Evolutionary conservation across 2,797 vertebrate genomes (phyloP), one percentile per base, ranked within the genome.

Genomic region (Esox lucius): DNA sequence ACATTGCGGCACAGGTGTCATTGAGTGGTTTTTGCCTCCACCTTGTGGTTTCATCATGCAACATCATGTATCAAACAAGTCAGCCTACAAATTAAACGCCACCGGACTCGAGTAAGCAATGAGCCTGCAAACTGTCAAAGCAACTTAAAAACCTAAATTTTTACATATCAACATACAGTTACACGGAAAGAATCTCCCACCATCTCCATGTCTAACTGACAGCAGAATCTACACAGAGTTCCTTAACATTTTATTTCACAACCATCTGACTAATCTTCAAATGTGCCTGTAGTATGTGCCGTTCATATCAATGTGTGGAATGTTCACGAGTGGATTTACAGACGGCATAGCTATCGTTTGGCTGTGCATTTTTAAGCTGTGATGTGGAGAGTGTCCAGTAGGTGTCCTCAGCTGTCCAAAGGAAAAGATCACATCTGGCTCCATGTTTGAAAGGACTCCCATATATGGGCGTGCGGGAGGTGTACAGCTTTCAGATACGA

Each of bases 21-120:
- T 59, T 56, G 5, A 48, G n/a, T 71, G 73, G 86, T 90, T 85
- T 91, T 56, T 93, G 89, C 76, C 88, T 71, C 91, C 91, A 85
- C 76, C 91, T 81, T 83, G 87, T 92, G 91, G 90, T 68, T 16
- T 8, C 33, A 11, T 11, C 15, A 42, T 8, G 1, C 7, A 64
- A n/a, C 53, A 59, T 9, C 53, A 8, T 65, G 62, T 28, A 73
- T 68, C 39, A 15, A 49, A 17, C 51, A 53, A 53, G 39, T 53
- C 51, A n/a, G 19, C 71, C 19, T 42, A 68, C 12, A 24, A 26
- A 24, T 16, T 28, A 33, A 69, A 22, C 67, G 4, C n/a, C 39
- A 46, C 15, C 5, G 7, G 17, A 68, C 35, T 15, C 42, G 28
- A 12, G 24, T 13, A 17, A 42, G 17, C 15, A 19, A 56, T 22